Percentiles rank a stretch among this genome's conserved stretches.
These are phyloP conservation scores for Numida meleagris DNA, from an alignment of 2,113 vertebrate genomes.

Conservation along the genomic window DNA sequence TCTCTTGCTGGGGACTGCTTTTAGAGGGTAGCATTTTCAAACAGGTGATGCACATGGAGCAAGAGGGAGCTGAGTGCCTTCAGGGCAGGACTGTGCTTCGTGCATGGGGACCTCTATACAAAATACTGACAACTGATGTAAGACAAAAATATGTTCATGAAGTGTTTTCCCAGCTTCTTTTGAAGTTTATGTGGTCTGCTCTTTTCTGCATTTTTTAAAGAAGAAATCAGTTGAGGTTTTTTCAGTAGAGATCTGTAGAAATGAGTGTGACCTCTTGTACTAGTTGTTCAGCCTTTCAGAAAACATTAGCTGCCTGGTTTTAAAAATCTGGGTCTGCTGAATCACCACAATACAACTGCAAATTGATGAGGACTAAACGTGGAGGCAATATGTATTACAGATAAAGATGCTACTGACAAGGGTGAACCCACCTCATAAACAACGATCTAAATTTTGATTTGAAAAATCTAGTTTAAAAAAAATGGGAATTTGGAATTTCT, in stretches of 20 bases:
- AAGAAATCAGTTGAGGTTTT: background rate
- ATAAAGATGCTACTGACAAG: fast-evolving
- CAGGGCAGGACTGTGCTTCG: background rate
- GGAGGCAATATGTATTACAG: background rate
- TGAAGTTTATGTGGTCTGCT: background rate
- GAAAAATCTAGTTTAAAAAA: background rate
- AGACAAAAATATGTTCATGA: background rate
- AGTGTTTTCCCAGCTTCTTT: background rate
- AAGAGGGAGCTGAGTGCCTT: background rate
- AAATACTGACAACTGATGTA: background rate
- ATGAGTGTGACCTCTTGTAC: background rate
- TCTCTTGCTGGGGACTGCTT: background rate
- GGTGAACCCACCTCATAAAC: background rate
- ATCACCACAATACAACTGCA: background rate
- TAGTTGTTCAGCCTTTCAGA: slow-evolving; percentile 42
- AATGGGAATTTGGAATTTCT: background rate
- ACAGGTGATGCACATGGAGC: background rate
- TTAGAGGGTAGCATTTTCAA: background rate
- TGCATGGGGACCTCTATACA: background rate
- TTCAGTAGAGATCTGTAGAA: slow-evolving; percentile 7
- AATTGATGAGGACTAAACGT: background rate
- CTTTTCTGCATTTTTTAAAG: background rate
- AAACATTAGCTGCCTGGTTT: slow-evolving; percentile 20
- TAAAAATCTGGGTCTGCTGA: background rate
- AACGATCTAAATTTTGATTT: background rate